phyloP scores from a whole-genome alignment of 1,140 invertebrate genomes.

The Chionoecetes opilio region DNA sequence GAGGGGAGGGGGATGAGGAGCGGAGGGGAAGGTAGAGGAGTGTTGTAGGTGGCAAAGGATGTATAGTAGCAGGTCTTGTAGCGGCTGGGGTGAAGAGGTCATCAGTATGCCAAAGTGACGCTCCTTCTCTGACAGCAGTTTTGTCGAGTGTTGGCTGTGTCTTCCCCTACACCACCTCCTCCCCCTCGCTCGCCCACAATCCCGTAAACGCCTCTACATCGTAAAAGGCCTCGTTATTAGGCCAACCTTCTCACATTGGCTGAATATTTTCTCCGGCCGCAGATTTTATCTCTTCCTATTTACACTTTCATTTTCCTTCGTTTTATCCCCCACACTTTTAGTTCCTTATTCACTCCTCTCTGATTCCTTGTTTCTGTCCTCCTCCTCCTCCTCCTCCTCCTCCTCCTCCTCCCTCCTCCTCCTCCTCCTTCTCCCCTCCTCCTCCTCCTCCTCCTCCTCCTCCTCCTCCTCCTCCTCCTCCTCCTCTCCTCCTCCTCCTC shows the following conservation, averaged over 20 bases:
- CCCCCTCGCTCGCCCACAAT: slow-evolving; percentile 7
- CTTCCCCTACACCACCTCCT: neutral
- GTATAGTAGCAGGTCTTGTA: neutral
- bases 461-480: too few relatives aligned
- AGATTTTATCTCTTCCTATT: neutral
- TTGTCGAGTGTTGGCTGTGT: slow-evolving; percentile 10
- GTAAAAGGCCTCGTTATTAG: slow-evolving; percentile 44
- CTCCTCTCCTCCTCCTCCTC: too few relatives aligned
- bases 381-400: neutral
- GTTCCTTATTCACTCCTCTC: too few relatives aligned
- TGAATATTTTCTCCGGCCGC: slow-evolving; percentile 7
- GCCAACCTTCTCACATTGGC: neutral
- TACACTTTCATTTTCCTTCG: too few relatives aligned
- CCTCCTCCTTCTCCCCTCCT: too few relatives aligned
- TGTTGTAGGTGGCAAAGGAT: neutral
- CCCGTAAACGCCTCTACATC: slow-evolving; percentile 41
- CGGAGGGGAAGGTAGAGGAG: neutral
- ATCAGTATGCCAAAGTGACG: slow-evolving; percentile 44
- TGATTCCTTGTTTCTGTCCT: neutral
- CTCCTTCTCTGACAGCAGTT: slow-evolving; percentile 40
- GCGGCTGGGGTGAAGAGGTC: slow-evolving; percentile 3
- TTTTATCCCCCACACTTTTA: too few relatives aligned
- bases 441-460: too few relatives aligned
- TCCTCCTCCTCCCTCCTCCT: neutral
- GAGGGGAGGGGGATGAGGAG: neutral